Percentiles rank a stretch among this genome's conserved stretches.
phyloP scores from a whole-genome alignment of 2,113 vertebrate species.

The Rhinogobius similis region DNA sequence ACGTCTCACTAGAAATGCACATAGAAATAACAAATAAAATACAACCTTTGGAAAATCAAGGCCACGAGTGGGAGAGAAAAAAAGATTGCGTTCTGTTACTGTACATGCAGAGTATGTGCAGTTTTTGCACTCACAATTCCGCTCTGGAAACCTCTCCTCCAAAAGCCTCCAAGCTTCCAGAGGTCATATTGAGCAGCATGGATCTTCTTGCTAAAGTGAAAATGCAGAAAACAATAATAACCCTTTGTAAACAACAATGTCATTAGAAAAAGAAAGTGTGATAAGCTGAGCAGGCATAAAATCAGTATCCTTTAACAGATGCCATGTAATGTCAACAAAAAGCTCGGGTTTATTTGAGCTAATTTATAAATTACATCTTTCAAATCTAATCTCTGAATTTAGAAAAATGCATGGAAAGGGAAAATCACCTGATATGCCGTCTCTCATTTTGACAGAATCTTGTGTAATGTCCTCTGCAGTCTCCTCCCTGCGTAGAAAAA shows the following conservation, averaged over 20 bases:
- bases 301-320: not conserved
- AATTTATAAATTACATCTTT: too few species aligned
- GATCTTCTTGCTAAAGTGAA: constrained; percentile 65
- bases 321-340: not conserved
- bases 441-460: constrained; percentile 64
- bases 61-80: too few species aligned
- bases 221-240: constrained; percentile 4
- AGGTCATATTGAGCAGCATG: constrained; percentile 74
- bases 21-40: not conserved
- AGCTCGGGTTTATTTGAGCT: too few species aligned
- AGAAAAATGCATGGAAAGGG: not conserved
- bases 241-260: not conserved
- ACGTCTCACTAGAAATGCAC: constrained; percentile 80
- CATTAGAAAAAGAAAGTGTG: not conserved
- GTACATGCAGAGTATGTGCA: too few species aligned
- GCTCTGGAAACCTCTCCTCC: constrained; percentile 83
- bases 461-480: constrained; percentile 48
- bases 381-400: not conserved
- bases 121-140: constrained; percentile 90
- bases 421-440: constrained; percentile 66
- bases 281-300: not conserved
- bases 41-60: too few species aligned
- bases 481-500: constrained; percentile 57
- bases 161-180: constrained; percentile 84
- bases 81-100: too few species aligned